phyloP scores from a whole-genome alignment of 2,113 vertebrate genomes.

The Pachycephala philippinensis region DNA sequence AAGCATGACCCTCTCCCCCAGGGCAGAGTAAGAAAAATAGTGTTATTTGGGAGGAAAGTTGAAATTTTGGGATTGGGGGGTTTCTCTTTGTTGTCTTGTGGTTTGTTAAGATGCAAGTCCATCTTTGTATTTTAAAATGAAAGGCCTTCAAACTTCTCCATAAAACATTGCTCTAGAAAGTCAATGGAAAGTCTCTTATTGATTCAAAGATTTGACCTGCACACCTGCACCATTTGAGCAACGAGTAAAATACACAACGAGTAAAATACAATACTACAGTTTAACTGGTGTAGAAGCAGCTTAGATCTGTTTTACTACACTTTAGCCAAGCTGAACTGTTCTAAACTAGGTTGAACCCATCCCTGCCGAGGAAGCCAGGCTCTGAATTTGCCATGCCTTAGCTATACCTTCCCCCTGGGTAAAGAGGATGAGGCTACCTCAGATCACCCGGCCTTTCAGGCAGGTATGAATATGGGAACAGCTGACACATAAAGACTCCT shows the following conservation, averaged over 20 bases:
- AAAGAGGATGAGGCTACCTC: background rate
- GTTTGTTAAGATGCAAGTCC: background rate
- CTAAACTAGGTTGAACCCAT: background rate
- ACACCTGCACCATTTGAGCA: background rate
- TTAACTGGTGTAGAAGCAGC: background rate
- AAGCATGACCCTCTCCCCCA: background rate
- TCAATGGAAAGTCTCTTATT: background rate
- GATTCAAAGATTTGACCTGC: background rate
- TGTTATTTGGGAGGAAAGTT: background rate
- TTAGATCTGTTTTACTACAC: background rate
- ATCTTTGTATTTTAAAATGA: background rate
- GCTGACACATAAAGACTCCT: background rate
- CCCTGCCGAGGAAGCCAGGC: background rate
- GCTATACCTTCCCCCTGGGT: background rate
- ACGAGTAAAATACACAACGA: background rate
- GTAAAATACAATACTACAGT: background rate
- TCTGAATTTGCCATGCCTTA: background rate
- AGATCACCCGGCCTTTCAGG: background rate
- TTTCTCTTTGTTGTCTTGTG: background rate
- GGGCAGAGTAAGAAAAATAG: background rate
- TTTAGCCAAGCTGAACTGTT: background rate
- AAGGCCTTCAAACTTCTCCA: background rate
- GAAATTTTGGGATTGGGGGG: background rate
- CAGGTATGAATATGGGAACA: background rate
- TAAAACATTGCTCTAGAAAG: background rate